Base-by-base conservation (phyloP, 2,888 invertebrate species). In the Sclerodermus sp. region DNA sequence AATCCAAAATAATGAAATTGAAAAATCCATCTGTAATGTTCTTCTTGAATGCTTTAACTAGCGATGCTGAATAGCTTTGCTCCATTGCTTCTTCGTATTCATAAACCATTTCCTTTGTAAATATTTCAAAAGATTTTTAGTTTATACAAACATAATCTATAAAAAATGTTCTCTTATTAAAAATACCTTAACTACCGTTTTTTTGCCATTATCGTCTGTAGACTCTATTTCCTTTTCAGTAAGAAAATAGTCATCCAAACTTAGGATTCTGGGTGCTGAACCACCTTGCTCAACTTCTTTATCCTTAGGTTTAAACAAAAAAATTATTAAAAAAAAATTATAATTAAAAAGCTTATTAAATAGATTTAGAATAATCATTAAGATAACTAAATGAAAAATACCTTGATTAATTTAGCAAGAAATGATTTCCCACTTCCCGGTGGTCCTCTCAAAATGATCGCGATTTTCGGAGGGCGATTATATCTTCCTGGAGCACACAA, bases 341-440 rank as follows among this genome's bases (percentile, higher is more conserved):
- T 41, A n/a, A n/a, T n/a, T n/a, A n/a, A n/a, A n/a, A n/a, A n/a
- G n/a, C n/a, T n/a, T n/a, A n/a, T n/a, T n/a, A n/a, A n/a, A n/a
- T n/a, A n/a, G n/a, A n/a, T n/a, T n/a, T n/a, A n/a, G n/a, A n/a
- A n/a, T n/a, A n/a, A n/a, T n/a, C n/a, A n/a, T n/a, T n/a, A n/a
- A n/a, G n/a, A n/a, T n/a, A n/a, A n/a, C n/a, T n/a, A n/a, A n/a
- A 30, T 30, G 30, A 30, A 9, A 57, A 53, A 62, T 75, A 86
- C 87, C 82, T 95, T 92, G 60, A 95, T 92, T 53, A 93, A 80
- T 79, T 91, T 93, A 0, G 94, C 92, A 53, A 93, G 83, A 78
- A 89, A 90, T 6, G 94, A 92, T 80, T 97, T 97, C 32, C 97
- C 97, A 77, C 95, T 91, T 9, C 97, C 97, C 0, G 97, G 96